Conservation (phyloP, 2,113 vertebrate species). For the Columba janthina region DNA sequence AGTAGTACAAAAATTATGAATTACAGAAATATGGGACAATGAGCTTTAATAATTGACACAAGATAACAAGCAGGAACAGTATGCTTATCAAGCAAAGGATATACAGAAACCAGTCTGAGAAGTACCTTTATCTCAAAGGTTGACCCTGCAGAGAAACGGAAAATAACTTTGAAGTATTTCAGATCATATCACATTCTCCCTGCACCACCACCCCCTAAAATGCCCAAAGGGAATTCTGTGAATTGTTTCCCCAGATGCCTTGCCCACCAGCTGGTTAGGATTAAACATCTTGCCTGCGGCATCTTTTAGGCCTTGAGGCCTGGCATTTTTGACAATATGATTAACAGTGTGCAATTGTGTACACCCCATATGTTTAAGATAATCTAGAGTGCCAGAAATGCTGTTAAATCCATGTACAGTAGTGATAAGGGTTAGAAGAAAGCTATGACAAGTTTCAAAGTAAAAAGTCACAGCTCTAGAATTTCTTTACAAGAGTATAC, state of each 20-base stretch:
- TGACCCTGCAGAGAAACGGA: neutral
- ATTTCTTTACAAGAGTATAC: neutral
- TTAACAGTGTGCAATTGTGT: neutral
- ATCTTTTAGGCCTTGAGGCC: neutral
- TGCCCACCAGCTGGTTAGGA: conserved; percentile 43
- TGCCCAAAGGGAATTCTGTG: conserved; percentile 17
- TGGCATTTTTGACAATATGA: conserved; percentile 15
- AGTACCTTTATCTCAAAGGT: neutral
- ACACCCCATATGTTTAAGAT: neutral
- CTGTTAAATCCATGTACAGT: neutral
- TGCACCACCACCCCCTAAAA: neutral
- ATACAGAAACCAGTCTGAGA: neutral
- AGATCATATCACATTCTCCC: neutral
- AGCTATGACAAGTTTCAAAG: neutral
- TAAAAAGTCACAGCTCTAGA: neutral
- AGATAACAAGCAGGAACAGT: neutral
- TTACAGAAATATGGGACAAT: neutral
- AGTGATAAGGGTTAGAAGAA: neutral
- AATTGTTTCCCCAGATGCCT: conserved; percentile 38
- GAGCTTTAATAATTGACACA: neutral
- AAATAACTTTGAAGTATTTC: conserved; percentile 14
- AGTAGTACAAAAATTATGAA: neutral
- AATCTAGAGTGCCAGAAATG: neutral
- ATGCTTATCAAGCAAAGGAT: neutral
- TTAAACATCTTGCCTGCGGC: conserved; percentile 26